Base-by-base conservation (phyloP, 2,113 vertebrate species). In the Tiliqua scincoides region DNA sequence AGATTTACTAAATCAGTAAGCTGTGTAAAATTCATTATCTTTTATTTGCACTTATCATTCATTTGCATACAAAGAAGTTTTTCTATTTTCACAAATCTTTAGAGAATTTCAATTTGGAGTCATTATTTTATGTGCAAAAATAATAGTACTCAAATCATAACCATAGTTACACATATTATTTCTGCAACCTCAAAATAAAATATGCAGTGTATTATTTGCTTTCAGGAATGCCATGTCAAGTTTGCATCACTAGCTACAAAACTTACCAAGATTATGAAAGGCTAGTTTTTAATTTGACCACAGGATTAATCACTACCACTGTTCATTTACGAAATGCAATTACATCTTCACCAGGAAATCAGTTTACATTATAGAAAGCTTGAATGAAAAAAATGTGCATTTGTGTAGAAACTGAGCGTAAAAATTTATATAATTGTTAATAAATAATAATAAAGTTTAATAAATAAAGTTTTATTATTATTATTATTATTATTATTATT, bases 281-380 rank as follows among this genome's bases (percentile, higher is more conserved):
- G 37, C 77, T 62, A 37, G 32, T 37, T 0, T 6, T 68, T 72
- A 84, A 62, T 77, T 18, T 86, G 79, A 73, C 88, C 85, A 17
- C 2, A 61, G 43, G 67, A 87, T 30, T 71, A 89, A 82, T 27
- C 82, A 52, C 35, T 80, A 62, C 35, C 87, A 80, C 67, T 82
- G 84, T 84, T 91, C 88, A 37, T 8, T 62, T 76, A 80, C 87
- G 40, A 65, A 1, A 0, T 48, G 73, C 84, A 89, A 91, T 74
- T 83, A 87, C 74, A 86, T 61, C 8, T 78, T 4, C 89, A 91
- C 87, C 48, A 14, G 2, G 88, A 85, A 92, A 88, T 40, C 35
- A 1, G 18, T 11, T 83, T 91, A 86, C 83, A 80, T 18, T 59
- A 40, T 14, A 9, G 21, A 4, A 78, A 32, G 0, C 6, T 0